Evolutionary conservation across 2,113 vertebrate species (phyloP).

Genomic region (Tringa solitaria): DNA sequence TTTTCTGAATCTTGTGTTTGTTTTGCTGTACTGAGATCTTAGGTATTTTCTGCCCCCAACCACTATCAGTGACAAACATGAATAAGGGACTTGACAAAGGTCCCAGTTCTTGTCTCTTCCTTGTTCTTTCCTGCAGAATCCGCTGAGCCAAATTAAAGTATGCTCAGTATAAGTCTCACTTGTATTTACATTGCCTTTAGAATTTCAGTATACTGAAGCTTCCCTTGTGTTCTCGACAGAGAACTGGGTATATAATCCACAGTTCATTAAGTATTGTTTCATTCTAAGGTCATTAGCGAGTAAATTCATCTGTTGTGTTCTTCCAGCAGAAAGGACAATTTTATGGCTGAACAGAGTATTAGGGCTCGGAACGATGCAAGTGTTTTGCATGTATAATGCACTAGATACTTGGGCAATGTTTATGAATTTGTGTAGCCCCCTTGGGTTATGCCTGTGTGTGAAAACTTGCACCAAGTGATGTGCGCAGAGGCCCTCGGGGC

Average conservation of each 20-base stretch:
- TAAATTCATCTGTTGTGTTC: background rate
- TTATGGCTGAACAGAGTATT: constrained; percentile 26
- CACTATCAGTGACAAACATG: background rate
- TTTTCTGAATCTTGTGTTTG: background rate
- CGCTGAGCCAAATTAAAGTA: background rate
- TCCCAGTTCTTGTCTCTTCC: background rate
- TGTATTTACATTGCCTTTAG: background rate
- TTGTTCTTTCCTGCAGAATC: background rate
- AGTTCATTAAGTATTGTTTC: background rate
- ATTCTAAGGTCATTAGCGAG: background rate
- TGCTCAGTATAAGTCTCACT: background rate
- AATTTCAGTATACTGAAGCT: background rate
- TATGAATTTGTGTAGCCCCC: background rate
- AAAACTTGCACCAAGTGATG: background rate
- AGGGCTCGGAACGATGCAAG: background rate
- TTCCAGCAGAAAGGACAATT: constrained; percentile 23
- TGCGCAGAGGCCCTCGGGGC: background rate
- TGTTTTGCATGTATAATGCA: background rate
- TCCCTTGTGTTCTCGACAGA: background rate
- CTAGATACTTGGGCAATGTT: background rate
- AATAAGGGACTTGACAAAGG: background rate
- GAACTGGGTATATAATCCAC: background rate
- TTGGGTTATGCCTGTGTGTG: background rate
- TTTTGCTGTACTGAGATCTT: background rate
- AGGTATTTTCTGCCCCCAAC: background rate